Conservation (phyloP, 2,113 vertebrate genomes). For the Brachionichthys hirsutus region DNA sequence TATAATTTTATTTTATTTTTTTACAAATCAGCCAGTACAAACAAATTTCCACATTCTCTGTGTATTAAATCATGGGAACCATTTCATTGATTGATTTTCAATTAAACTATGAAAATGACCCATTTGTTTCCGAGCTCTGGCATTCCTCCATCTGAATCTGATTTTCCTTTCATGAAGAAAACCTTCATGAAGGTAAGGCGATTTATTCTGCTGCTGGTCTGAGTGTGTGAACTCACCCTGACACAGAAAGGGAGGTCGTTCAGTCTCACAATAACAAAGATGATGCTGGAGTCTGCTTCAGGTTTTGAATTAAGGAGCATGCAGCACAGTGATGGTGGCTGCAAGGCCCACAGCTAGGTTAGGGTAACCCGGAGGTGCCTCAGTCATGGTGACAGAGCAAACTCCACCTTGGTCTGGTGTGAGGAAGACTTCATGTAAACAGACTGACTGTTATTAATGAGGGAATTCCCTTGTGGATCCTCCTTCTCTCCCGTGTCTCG, state of each 20-base stretch:
- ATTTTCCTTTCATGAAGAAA: conserved; percentile 10
- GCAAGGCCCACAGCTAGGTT: not conserved
- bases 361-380: conserved; percentile 10
- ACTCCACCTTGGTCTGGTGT: conserved; percentile 38
- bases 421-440: conserved; percentile 44
- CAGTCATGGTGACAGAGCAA: conserved; percentile 49
- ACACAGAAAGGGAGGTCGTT: conserved; percentile 7
- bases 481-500: conserved; percentile 14
- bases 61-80: conserved; percentile 30
- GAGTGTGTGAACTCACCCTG: conserved; percentile 21
- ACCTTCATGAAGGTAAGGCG: conserved; percentile 18
- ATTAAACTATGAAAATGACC: conserved; percentile 32
- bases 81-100: conserved; percentile 41
- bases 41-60: conserved; percentile 17
- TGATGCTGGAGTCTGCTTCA: conserved; percentile 22
- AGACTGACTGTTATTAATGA: conserved; percentile 52
- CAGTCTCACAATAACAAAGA: not conserved
- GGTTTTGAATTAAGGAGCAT: conserved; percentile 34
- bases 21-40: conserved; percentile 30
- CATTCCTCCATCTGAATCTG: conserved; percentile 9
- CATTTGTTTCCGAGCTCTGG: conserved; percentile 17
- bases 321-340: conserved; percentile 15
- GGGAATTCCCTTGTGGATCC: conserved; percentile 26
- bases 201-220: conserved; percentile 21
- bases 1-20: conserved; percentile 23